A percentile compares a stretch with the other conserved stretches of the same genome.
phyloP scores from a whole-genome alignment of 2,888 invertebrate species.

The Sphaerophoria taeniata region DNA sequence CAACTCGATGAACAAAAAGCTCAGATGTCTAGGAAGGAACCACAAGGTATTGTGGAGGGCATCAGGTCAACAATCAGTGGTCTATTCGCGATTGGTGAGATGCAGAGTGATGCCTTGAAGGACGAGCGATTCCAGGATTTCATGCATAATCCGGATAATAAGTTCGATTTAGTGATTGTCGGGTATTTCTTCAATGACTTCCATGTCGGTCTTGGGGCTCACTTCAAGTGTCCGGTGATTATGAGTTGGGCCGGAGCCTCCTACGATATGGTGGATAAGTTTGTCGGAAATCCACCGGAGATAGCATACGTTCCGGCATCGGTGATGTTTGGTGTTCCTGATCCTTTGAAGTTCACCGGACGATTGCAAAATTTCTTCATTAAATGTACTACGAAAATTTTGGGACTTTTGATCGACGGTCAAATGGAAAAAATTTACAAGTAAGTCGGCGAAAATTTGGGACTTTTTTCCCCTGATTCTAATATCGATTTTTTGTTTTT shows the following conservation, averaged over 20 bases:
- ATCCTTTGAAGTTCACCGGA: constrained; percentile 76
- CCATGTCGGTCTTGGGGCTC: constrained; percentile 74
- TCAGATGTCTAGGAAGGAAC: not conserved
- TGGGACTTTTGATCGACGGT: not conserved
- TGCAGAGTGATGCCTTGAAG: constrained; percentile 34
- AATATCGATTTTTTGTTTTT: constrained; percentile 14
- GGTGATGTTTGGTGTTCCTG: not conserved
- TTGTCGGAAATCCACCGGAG: constrained; percentile 47
- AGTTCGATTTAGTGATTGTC: constrained; percentile 75
- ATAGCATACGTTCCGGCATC: constrained; percentile 40
- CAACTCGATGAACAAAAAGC: constrained; percentile 7
- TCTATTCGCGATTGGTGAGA: constrained; percentile 1
- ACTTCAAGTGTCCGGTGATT: constrained; percentile 75
- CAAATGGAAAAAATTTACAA: constrained; percentile 26
- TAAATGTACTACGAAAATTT: not conserved
- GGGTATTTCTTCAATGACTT: constrained; percentile 75
- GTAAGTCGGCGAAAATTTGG: constrained; percentile 16
- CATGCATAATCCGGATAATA: constrained; percentile 59
- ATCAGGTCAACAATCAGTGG: not conserved
- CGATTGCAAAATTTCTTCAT: constrained; percentile 75
- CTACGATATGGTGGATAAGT: constrained; percentile 1
- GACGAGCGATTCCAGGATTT: constrained; percentile 65
- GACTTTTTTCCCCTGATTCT: not conserved
- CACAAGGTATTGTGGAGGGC: not conserved
- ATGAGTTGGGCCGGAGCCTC: constrained; percentile 38